phyloP scores from a whole-genome alignment of 2,113 vertebrate genomes.

The Lepus americanus region DNA sequence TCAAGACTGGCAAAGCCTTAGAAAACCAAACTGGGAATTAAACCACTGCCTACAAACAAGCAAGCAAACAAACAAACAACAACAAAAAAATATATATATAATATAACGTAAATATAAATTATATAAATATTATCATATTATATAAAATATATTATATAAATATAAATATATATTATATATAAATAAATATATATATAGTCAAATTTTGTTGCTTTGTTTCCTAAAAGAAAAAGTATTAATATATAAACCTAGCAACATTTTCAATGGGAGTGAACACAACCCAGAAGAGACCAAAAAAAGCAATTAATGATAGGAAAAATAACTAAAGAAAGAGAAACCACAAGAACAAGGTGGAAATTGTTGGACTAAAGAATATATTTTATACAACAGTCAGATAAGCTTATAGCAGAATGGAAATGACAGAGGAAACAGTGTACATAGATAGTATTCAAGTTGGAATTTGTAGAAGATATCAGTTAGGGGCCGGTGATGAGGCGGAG shows the following conservation, averaged over 20 bases:
- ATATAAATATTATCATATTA: no score
- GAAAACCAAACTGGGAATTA: background rate
- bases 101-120: no score
- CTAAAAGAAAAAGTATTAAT: conserved; percentile 1
- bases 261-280: background rate
- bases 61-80: background rate
- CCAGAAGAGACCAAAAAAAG: background rate
- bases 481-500: no score
- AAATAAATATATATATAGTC: no score
- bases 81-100: no score
- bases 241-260: background rate
- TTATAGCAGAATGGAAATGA: background rate
- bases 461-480: background rate
- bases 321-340: background rate
- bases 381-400: background rate
- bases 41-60: background rate
- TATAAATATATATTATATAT: no score
- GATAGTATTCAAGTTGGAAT: background rate
- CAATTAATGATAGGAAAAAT: background rate
- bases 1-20: background rate
- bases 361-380: background rate
- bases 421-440: background rate
- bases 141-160: no score
- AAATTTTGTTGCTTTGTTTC: background rate
- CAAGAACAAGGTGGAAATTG: background rate